Conservation (phyloP, 2,113 vertebrate genomes). For the Synchiropus splendidus region DNA sequence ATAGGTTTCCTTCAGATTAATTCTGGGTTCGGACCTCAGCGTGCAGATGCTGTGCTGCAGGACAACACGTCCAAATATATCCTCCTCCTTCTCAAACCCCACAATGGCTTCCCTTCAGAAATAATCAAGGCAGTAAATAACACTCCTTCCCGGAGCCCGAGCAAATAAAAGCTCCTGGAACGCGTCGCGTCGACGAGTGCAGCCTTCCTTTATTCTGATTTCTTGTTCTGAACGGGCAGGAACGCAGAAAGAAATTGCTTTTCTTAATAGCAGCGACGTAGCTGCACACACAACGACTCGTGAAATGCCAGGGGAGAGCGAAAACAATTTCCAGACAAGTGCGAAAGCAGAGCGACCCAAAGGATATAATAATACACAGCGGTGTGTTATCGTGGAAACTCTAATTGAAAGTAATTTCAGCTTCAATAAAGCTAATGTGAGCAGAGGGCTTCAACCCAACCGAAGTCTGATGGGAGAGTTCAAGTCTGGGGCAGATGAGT, state of each 20-base stretch:
- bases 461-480: no score
- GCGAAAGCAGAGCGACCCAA: slow-evolving; percentile 23
- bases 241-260: slow-evolving; percentile 25
- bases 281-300: slow-evolving; percentile 29
- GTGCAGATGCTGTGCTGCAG: no score
- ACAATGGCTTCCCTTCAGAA: slow-evolving; percentile 17
- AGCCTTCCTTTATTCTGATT: slow-evolving; percentile 3
- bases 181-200: neutral
- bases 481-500: no score
- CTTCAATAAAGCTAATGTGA: slow-evolving; percentile 48
- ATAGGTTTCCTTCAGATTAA: no score
- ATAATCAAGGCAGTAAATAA: slow-evolving; percentile 21
- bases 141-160: slow-evolving; percentile 2
- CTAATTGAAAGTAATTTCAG: slow-evolving; percentile 58
- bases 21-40: no score
- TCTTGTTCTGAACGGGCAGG: slow-evolving; percentile 2
- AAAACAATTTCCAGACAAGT: slow-evolving; percentile 48
- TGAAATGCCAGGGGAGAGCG: slow-evolving; percentile 28
- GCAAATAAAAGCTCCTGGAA: slow-evolving; percentile 7
- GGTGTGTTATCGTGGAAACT: slow-evolving; percentile 46
- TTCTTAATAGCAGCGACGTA: slow-evolving; percentile 27
- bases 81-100: slow-evolving; percentile 30
- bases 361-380: slow-evolving; percentile 34
- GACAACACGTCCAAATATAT: slow-evolving; percentile 11
- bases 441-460: slow-evolving; percentile 29